These are phyloP conservation scores for Bothrops jararaca DNA, from an alignment of 2,113 vertebrate genomes.

Conservation along the genomic window DNA sequence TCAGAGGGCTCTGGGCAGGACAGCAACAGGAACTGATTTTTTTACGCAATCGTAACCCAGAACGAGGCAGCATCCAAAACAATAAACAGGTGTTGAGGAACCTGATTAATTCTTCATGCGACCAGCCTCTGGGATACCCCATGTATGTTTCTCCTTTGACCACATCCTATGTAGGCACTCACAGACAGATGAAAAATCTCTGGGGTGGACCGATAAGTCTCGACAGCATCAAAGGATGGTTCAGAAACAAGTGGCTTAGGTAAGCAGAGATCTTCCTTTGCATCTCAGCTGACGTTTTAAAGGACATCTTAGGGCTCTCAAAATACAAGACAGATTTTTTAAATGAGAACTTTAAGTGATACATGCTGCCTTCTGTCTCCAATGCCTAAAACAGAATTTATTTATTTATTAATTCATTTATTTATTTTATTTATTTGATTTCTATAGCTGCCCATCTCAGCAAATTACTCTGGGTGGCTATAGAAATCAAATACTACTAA, in stretches of 20 bases:
- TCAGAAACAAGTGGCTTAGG: constrained; percentile 90
- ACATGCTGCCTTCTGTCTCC: background rate
- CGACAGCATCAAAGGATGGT: constrained; percentile 83
- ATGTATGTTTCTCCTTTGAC: constrained; percentile 97
- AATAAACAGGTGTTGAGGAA: constrained; percentile 94
- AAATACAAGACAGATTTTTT: background rate
- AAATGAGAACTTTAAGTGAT: background rate
- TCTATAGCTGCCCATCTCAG: background rate
- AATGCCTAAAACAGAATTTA: background rate
- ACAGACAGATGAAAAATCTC: constrained; percentile 81
- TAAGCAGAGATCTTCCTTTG: constrained; percentile 61
- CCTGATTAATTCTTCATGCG: constrained; percentile 96
- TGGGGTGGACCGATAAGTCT: constrained; percentile 88
- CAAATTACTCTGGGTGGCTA: background rate
- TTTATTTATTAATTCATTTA: background rate
- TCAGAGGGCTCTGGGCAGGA: constrained; percentile 94
- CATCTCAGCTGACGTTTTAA: background rate
- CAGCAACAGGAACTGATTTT: constrained; percentile 97
- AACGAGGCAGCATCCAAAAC: constrained; percentile 98
- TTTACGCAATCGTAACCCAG: constrained; percentile 92
- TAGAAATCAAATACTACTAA: background rate
- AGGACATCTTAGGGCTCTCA: background rate
- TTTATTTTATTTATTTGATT: background rate
- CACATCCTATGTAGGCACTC: constrained; percentile 91
- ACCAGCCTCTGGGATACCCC: constrained; percentile 96